Base-by-base conservation (phyloP, 2,797 vertebrate genomes). In the Luscinia luscinia region DNA sequence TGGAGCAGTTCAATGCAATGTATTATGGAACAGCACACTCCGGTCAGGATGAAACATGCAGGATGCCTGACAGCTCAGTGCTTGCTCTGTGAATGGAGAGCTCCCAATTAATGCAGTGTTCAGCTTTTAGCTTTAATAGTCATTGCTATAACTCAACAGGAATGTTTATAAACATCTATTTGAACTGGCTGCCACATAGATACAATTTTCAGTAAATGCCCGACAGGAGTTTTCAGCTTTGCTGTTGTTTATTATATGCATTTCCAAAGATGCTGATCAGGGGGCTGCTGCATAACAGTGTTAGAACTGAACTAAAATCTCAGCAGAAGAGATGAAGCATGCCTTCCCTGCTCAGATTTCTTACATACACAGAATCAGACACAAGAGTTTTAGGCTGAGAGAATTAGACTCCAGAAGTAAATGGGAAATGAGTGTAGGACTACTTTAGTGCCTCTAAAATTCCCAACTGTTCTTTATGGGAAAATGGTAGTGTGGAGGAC, bases 111-210 rank as follows among this genome's bases (percentile, higher is more conserved):
- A 79, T 59, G 83, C 30, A 19, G 49, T 28, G 20, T 55, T 95
- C 11, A 6, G 79, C 69, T 97, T 96, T 97, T 96, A 95, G 94
- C 88, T 96, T 94, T 58, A 95, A 89, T 96, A 96, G 93, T 93
- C 83, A 76, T 88, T 52, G 80, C 95, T 96, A 75, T 63, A 96
- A 54, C 55, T 88, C 87, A 69, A 46, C 66, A 69, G 57, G n/a
- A 82, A 74, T 76, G 84, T 94, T 77, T 90, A 92, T 93, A 87
- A 93, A 90, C 72, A 63, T 38, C 62, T 85, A 45, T 59, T 67
- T 28, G 48, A 64, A 89, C 76, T 83, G 32, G 76, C 59, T 82
- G 72, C 76, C 43, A 67, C 41, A 73, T n/a, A 55, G 68, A 73
- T 77, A 36, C 40, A 66, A 40, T 84, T 89, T 87, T 92, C 49